phyloP scores from a whole-genome alignment of 1,140 invertebrate genomes.

The Cotesia glomerata region DNA sequence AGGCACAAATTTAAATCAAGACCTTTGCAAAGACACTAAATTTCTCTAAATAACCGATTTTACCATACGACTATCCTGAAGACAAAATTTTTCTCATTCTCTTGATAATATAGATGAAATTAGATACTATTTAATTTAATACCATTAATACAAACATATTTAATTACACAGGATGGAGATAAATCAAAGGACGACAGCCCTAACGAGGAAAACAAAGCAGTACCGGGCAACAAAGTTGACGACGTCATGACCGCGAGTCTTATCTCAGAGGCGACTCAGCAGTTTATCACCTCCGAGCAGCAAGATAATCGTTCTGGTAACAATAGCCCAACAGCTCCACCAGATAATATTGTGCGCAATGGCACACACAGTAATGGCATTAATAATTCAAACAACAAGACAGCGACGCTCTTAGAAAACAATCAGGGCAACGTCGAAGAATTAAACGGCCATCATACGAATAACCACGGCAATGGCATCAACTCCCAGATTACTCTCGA shows the following conservation, averaged over 20 bases:
- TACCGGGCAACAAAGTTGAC: conserved; percentile 47
- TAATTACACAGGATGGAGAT: conserved; percentile 46
- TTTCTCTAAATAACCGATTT: too few relatives aligned
- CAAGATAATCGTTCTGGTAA: conserved; percentile 49
- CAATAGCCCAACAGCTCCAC: conserved; percentile 39
- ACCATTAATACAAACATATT: not conserved
- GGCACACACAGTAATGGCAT: conserved; percentile 60
- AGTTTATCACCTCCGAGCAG: conserved; percentile 57
- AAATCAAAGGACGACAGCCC: conserved; percentile 59
- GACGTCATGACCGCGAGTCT: conserved; percentile 60
- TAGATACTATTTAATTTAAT: not conserved
- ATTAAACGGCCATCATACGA: conserved; percentile 59
- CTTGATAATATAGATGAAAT: too few relatives aligned
- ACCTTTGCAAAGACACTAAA: too few relatives aligned
- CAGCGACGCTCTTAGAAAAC: conserved; percentile 57
- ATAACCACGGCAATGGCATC: conserved; percentile 54
- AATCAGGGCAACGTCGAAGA: conserved; percentile 45
- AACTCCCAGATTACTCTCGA: conserved; percentile 59
- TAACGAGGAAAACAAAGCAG: conserved; percentile 51
- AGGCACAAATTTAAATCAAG: too few relatives aligned
- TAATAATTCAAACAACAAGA: conserved; percentile 55
- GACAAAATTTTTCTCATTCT: too few relatives aligned
- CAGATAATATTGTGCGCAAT: conserved; percentile 51
- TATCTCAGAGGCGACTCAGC: conserved; percentile 59
- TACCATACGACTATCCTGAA: too few relatives aligned